Base-by-base conservation (phyloP, 2,797 vertebrate species). In the Parambassis ranga region DNA sequence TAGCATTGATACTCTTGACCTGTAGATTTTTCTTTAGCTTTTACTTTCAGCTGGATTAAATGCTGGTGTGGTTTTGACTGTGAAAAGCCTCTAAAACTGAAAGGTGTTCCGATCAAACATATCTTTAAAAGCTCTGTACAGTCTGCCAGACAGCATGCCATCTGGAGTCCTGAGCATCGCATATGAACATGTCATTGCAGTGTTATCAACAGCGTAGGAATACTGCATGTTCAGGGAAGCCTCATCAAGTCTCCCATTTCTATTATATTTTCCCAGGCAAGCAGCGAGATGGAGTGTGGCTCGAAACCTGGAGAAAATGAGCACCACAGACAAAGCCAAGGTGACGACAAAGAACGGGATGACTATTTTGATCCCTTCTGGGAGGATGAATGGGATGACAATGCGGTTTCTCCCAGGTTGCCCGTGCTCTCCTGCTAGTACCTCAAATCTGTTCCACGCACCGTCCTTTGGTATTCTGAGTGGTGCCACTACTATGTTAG, bases 241-340 rank as follows among this genome's bases (percentile, higher is more conserved):
- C 3, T 0, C 0, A 4, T 65, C 15, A 2, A 42, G 16, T 7
- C 22, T 24, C 20, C 14, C 14, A 41, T 3, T 3, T 20, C 3
- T 1, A 6, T 9, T 14, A 1, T 0, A 1, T 4, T 49, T 5
- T 1, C 41, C 19, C 26, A 68, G 48, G 55, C 65, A 60, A 18
- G 65, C 37, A 7, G 32, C 0, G 1, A 75, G 0, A 7, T 75
- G 22, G 14, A 75, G 1, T 0, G 48, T 51, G 11, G 33, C 11
- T 15, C 14, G 24, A 27, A 51, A 51, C 48, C 23, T 37, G 33
- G 33, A 50, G 27, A 2, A 38, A 0, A 16, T 0, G 2, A 69
- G 71, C 18, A 64, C 65, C 30, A 75, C 42, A 1, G 65, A 38
- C 35, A 69, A 15, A 4, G 48, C 65, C 47, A 65, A 19, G 10